A percentile compares a stretch with the other conserved stretches of the same genome.
Evolutionary conservation across 2,113 vertebrate genomes (phyloP).

Genomic region (Catharus bicknelli): DNA sequence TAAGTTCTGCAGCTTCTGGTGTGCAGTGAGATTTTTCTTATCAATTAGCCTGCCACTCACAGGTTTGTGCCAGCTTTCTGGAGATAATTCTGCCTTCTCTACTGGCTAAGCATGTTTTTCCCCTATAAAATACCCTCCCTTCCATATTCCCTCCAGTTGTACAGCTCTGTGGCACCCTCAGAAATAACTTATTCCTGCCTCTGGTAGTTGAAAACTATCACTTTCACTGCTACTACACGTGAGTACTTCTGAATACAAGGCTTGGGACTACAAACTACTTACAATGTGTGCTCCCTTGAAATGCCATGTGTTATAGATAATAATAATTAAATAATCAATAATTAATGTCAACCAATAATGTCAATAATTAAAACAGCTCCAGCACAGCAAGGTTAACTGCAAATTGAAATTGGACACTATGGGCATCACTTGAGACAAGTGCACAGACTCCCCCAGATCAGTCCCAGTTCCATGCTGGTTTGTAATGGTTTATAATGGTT

Average conservation of each 20-base stretch:
- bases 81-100: background rate
- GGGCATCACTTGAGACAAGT: fast-evolving
- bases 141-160: background rate
- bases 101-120: fast-evolving
- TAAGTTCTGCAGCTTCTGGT: background rate
- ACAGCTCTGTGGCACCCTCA: background rate
- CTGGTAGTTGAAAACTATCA: background rate
- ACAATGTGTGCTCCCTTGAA: background rate
- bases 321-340: no score
- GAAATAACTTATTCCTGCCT: background rate
- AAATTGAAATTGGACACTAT: background rate
- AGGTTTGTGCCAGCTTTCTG: background rate
- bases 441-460: background rate
- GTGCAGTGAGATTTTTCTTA: background rate
- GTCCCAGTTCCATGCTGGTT: background rate
- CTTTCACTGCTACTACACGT: background rate
- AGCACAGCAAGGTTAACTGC: background rate
- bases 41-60: fast-evolving
- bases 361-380: background rate
- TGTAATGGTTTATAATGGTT: background rate
- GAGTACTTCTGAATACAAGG: background rate
- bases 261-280: background rate
- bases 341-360: no score
- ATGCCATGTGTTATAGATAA: background rate
- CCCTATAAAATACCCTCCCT: background rate